Percentiles rank a stretch among this genome's conserved stretches.
Conservation (phyloP, 1,140 invertebrate genomes). For the Asbolus verrucosus region DNA sequence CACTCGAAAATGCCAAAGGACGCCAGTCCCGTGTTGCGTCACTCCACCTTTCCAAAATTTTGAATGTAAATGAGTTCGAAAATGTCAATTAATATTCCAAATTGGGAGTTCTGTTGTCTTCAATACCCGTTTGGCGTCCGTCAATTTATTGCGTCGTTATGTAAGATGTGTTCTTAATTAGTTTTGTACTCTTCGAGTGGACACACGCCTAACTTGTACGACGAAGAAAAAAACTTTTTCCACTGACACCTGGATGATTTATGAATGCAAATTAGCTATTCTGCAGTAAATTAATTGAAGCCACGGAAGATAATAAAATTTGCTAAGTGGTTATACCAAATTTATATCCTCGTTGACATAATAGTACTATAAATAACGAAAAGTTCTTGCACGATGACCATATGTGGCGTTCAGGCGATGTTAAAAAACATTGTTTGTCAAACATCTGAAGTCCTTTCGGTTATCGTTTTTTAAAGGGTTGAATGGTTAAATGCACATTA, state of each 20-base stretch:
- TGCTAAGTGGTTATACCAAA: neutral
- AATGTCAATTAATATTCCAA: constrained; percentile 36
- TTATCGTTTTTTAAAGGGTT: constrained; percentile 39
- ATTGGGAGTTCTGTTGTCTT: constrained; percentile 13
- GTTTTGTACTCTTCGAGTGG: too few species aligned
- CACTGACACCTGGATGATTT: constrained; percentile 24
- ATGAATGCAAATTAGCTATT: constrained; percentile 24
- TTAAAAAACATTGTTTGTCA: constrained; percentile 39
- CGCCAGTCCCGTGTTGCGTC: neutral
- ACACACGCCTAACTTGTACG: too few species aligned
- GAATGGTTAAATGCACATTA: constrained; percentile 30
- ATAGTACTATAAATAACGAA: neutral
- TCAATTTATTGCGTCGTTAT: constrained; percentile 12
- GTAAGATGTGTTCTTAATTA: constrained; percentile 5
- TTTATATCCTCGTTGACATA: neutral
- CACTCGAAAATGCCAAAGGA: too few species aligned
- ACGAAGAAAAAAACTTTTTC: neutral
- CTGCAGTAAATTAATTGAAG: constrained; percentile 3
- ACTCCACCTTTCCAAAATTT: constrained; percentile 6
- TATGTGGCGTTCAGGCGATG: constrained; percentile 13
- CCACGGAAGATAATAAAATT: constrained; percentile 7
- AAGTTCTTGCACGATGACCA: constrained; percentile 1
- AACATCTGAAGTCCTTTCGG: constrained; percentile 33
- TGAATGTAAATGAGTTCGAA: constrained; percentile 19
- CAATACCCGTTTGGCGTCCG: neutral